Base-by-base conservation (phyloP, 2,113 vertebrate genomes). In the Oceanodroma tethys region DNA sequence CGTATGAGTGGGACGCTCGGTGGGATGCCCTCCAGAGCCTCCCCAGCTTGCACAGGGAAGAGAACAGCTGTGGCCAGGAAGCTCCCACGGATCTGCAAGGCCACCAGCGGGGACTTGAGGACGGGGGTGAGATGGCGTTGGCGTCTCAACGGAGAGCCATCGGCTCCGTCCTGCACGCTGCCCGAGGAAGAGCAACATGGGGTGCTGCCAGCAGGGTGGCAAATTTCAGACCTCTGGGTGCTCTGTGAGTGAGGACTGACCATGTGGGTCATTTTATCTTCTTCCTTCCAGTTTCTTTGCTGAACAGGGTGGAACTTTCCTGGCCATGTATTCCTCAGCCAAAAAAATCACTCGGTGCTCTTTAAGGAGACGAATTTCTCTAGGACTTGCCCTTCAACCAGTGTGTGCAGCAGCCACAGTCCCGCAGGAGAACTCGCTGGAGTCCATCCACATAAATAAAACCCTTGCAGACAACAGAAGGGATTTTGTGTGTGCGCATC, bases 341-440 rank as follows among this genome's bases (percentile, higher is more conserved):
- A 43, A 38, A 65, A 34, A 11, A 32, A 13, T 2, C 5, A 16
- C 38, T 47, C 5, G 0, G 11, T n/a, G 29, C 27, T 81, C 26
- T 52, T 59, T 5, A 48, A 86, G 42, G 63, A 55, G 56, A 19
- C 12, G 2, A 67, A 60, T 66, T 55, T 81, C 56, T 76, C 36
- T 40, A 48, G 48, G 16, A n/a, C 4, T 30, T 36, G 29, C 59
- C 63, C 52, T 81, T 68, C 45, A 50, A 3, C 7, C 68, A 86
- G 42, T 0, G 0, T 0, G 0, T 25, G 38, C 55, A 62, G 68
- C 0, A 1, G 34, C 32, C n/a, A 11, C 75, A 55, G 58, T 15
- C 59, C 59, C 1, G 0, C 11, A 4, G 59, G 38, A n/a, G 47
- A 74, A 6, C 76, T 34, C 27, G 4, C 19, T 2, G 3, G 50